Base-by-base conservation (phyloP, 2,113 vertebrate genomes). In the Circaetus gallicus region DNA sequence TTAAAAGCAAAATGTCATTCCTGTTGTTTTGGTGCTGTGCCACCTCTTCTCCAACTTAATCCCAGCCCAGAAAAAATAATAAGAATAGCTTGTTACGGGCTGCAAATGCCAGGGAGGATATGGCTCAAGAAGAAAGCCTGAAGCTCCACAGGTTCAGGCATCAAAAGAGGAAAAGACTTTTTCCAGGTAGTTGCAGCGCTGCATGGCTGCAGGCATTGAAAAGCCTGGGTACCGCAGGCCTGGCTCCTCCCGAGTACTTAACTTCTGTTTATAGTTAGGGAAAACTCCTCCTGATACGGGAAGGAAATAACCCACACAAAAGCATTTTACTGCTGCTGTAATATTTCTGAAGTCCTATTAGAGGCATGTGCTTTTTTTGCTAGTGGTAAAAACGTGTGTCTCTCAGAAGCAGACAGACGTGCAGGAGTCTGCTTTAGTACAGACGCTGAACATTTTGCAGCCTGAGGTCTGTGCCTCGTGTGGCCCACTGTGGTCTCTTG, bases 271-370 rank as follows among this genome's bases (percentile, higher is more conserved):
- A 70, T 89, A 91, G 66, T 92, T 93, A 94, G 49, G 6, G 5
- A 89, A 90, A 93, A 86, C 67, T 86, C 65, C 84, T 91, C 72
- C 71, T 87, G 83, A 93, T 93, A 90, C 3, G 55, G 69, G 76
- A 86, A 90, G 82, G 89, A 95, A 94, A 90, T 91, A 95, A 89
- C 70, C 74, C 93, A n/a, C 92, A 90, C 79, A 77, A 93, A 95
- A 94, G 89, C 49, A 16, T 69, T 93, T 91, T 62, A 79, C 42
- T 73, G 81, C 86, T 53, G 55, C 80, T 91, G 71, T 89, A 79
- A 70, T 87, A 89, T 89, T 93, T 92, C 78, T 91, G 50, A 91
- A 95, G 81, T 79, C 74, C 42, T 55, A 49, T 80, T 80, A 89
- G 73, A 92, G n/a, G 61, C 52, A 43, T 55, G 34, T 45, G 49